phyloP scores from a whole-genome alignment of 2,888 invertebrate genomes.

The Torymus aiolomorphi region DNA sequence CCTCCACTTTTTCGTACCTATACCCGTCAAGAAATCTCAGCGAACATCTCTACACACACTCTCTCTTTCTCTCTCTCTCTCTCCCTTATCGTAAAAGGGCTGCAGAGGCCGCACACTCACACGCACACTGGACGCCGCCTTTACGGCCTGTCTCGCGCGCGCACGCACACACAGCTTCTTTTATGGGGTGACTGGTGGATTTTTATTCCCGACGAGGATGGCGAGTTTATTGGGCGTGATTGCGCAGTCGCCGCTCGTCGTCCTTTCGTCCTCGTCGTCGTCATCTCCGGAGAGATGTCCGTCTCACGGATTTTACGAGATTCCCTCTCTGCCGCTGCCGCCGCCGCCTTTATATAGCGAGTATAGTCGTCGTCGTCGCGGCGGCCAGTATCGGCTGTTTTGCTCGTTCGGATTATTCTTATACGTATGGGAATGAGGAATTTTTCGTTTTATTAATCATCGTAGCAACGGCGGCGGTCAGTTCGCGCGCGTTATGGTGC shows the following conservation, averaged over 20 bases:
- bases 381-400: background rate
- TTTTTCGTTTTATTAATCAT: conserved; percentile 34
- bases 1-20: too few species aligned
- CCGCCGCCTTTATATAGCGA: conserved; percentile 17
- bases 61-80: too few species aligned
- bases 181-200: conserved; percentile 53
- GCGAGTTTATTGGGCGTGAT: conserved; percentile 52
- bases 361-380: background rate
- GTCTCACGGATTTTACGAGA: conserved; percentile 37
- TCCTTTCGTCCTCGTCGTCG: background rate
- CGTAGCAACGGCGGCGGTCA: background rate
- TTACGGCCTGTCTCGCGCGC: conserved; percentile 4
- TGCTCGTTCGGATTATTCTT: conserved; percentile 31
- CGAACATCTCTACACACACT: too few species aligned
- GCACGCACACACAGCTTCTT: conserved; percentile 27
- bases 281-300: too few species aligned
- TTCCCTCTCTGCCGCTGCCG: background rate
- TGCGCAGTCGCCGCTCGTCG: conserved; percentile 19
- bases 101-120: too few species aligned
- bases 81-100: too few species aligned
- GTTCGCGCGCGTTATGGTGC: background rate
- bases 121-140: too few species aligned
- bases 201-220: conserved; percentile 44
- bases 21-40: too few species aligned
- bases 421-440: background rate